Conservation (phyloP, 1,140 invertebrate species). For the Palaemon carinicauda region DNA sequence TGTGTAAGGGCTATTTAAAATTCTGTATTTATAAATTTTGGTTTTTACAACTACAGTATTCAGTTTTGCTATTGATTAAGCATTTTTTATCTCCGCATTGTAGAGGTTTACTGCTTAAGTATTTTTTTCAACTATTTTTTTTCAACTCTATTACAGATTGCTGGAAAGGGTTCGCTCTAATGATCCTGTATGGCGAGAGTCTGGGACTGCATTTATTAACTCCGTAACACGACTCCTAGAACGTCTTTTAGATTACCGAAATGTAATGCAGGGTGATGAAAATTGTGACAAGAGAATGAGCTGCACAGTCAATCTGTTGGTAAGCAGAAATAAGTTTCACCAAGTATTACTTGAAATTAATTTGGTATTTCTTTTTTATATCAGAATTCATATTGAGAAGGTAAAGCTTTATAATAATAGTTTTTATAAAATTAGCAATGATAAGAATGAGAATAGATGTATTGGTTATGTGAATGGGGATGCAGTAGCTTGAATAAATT, state of each 20-base stretch:
- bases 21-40: neutral
- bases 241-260: conserved; percentile 88
- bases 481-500: too few relatives aligned
- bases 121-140: neutral
- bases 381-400: neutral
- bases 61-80: neutral
- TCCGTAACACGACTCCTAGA: conserved; percentile 90
- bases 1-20: neutral
- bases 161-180: conserved; percentile 85
- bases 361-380: neutral
- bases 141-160: conserved; percentile 70
- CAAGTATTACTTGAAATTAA: neutral
- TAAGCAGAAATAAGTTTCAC: conserved; percentile 64
- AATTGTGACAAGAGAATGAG: conserved; percentile 95
- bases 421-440: neutral
- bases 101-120: too few relatives aligned
- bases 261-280: conserved; percentile 90
- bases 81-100: too few relatives aligned
- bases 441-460: conserved; percentile 58
- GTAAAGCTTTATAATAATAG: neutral
- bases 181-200: conserved; percentile 88
- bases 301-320: conserved; percentile 94
- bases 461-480: neutral
- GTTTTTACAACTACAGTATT: neutral
- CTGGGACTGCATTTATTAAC: conserved; percentile 88